Base-by-base conservation (phyloP, 2,888 invertebrate species). In the Megamerina dolium region DNA sequence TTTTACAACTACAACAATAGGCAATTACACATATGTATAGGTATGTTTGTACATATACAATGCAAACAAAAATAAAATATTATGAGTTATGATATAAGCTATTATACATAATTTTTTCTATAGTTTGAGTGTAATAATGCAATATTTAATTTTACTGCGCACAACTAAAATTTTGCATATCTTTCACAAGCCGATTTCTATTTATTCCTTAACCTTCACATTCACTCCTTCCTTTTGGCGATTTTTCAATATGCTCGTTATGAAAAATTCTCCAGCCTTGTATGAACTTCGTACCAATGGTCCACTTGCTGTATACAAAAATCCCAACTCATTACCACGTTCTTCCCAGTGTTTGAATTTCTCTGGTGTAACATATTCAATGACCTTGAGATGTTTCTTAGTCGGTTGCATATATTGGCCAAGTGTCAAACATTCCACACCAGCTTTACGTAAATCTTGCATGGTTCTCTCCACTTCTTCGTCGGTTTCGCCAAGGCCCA, bases 351-450 rank as follows among this genome's bases (percentile, higher is more conserved):
- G 74, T 59, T 85, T 77, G 68, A 88, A 99, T 72, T 92, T 93
- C 49, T 86, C 87, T 0, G 97, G 97, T 0, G 94, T 95, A 0
- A 99, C 90, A 74, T 97, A 99, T 69, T 99, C 97, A 32, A 84
- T 83, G 0, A 95, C 87, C 74, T 89, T 91, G 19, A 99, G 75
- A 70, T 99, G 99, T 8, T 87, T 78, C 63, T 93, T 96, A 0
- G 97, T 99, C 0, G 99, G 99, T 69, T 99, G 99, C 96, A 99
- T 99, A 73, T 99, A 99, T 64, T 99, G 99, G 0, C 99, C 99
- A 5, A 99, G 75, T 1, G 99, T 99, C 0, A 99, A 71, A 66
- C 96, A 96, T 71, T 97, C 97, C 0, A 99, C 97, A 26, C 84
- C 87, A 1, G 76, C 81, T 19, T 74, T 72, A 43, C 86, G 79